Base-by-base conservation (phyloP, 2,888 invertebrate genomes). In the Thera britannica region DNA sequence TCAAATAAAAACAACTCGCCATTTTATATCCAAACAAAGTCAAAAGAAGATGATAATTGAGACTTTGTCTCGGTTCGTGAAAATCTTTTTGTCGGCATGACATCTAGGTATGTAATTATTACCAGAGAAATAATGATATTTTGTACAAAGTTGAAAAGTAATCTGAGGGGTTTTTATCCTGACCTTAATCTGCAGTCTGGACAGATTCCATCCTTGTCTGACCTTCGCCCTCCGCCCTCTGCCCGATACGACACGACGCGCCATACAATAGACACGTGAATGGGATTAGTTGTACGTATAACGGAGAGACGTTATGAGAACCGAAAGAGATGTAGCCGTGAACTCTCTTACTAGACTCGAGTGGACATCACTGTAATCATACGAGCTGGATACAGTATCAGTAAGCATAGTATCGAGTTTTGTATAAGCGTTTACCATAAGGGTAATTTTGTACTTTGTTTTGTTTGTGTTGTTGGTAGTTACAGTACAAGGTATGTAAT, bases 101-200 rank as follows among this genome's bases (percentile, higher is more conserved):
- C 58, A 34, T 48, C 58, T 48, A 48, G 2, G 54, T 62, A 48
- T 7, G 54, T 62, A 48, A 62, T 55, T 46, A 55, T 35, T 61
- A 11, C 34, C 23, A 60, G 51, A 60, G 35, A 46, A 8, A 55
- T 46, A 46, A 62, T 36, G n/a, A 55, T 62, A 62, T 56, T 55
- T 36, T 36, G 46, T 55, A 62, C 62, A 8, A 62, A 36, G 55
- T 62, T 62, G 46, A 55, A 55, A 48, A 46, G 55, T 36, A 55
- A 62, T 41, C 23, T 57, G 23, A 38, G 23, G 6, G n/a, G 38
- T 34, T 34, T 52, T 58, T 48, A 58, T 48, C 12, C 23, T 12
- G 60, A 3, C 11, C 41, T 38, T 51, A 51, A 59, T 59, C 7
- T 49, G 41, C 12, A 38, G 12, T 41, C n/a, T 36, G 58, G 48